Base-by-base conservation (phyloP, 2,888 invertebrate species). In the Limnephilus rhombicus region DNA sequence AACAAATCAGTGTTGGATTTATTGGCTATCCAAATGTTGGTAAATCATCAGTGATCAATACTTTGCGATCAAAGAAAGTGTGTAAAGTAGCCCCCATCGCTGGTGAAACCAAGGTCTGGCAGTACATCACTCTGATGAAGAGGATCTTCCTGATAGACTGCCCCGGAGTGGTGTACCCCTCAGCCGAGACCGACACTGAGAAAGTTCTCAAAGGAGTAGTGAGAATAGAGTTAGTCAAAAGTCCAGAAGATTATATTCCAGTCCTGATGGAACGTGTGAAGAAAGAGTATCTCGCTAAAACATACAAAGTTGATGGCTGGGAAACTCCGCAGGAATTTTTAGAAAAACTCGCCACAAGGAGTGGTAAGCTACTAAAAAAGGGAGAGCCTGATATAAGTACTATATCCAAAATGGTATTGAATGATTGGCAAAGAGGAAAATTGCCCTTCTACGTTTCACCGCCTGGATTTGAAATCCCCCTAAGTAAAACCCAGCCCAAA, bases 1-100 rank as follows among this genome's bases (percentile, higher is more conserved):
- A 99, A 94, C 99, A 99, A 96, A 99, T 99, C 93, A 99, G 99
- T 95, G 99, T 99, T 89, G 99, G 99, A 1, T 98, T 99, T 94
- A 99, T 99, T 95, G 99, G 99, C 0, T 99, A 99, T 95, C 99
- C 99, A 3, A 99, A 99, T 96, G 99, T 99, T 7, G 99, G 99
- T 0, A 99, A 99, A 95, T 99, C 99, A 93, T 99, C 99, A 0
- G 98, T 99, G 11, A 99, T 99, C 94, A 99, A 99, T 95, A 99
- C 99, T 0, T 96, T 99, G 91, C 97, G 99, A 91, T 98, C 98
- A 15, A 99, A 99, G 94, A 99, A 99, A 96, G 99, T 99, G 0
- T 99, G 99, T 95, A 99, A 99, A 95, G 99, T 98, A 0, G 99
- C 99, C 7, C 99, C 99, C 0, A 99, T 99, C 94, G 99, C 99